Evolutionary conservation across 2,797 vertebrate species (phyloP).

Genomic region (Podargus strigoides): DNA sequence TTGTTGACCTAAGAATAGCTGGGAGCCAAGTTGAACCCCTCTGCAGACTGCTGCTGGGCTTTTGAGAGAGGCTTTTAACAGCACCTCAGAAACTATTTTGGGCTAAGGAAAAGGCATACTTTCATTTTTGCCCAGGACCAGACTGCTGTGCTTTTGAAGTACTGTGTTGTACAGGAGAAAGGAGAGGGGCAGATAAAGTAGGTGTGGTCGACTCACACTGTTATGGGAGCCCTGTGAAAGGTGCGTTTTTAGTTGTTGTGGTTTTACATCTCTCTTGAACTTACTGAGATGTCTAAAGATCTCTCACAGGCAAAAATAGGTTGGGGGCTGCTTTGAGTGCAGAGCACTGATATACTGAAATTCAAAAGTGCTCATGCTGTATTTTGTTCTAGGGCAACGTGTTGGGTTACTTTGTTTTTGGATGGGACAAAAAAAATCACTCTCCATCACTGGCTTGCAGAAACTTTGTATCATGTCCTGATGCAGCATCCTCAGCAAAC

Average conservation of each 20-base stretch:
- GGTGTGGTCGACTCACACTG: neutral
- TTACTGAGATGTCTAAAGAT: neutral
- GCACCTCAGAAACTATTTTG: neutral
- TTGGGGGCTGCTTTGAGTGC: neutral
- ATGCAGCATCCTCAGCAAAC: neutral
- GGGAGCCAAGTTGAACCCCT: neutral
- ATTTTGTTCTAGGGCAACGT: neutral
- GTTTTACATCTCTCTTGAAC: neutral
- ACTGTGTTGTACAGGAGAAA: neutral
- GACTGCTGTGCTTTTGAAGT: neutral
- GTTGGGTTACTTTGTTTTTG: neutral
- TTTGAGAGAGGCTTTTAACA: neutral
- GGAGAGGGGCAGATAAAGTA: neutral
- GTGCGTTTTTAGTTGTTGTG: neutral
- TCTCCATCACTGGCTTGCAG: neutral
- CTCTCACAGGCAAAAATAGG: neutral
- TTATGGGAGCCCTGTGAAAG: neutral
- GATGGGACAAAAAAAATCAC: neutral
- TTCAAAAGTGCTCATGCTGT: neutral
- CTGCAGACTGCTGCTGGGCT: neutral
- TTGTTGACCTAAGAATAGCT: neutral
- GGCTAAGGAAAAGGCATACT: neutral
- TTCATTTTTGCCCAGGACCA: neutral
- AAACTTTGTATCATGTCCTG: neutral
- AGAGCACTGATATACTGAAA: neutral